Evolutionary conservation across 2,888 invertebrate genomes (phyloP).

Genomic region (Lissonota sp.): DNA sequence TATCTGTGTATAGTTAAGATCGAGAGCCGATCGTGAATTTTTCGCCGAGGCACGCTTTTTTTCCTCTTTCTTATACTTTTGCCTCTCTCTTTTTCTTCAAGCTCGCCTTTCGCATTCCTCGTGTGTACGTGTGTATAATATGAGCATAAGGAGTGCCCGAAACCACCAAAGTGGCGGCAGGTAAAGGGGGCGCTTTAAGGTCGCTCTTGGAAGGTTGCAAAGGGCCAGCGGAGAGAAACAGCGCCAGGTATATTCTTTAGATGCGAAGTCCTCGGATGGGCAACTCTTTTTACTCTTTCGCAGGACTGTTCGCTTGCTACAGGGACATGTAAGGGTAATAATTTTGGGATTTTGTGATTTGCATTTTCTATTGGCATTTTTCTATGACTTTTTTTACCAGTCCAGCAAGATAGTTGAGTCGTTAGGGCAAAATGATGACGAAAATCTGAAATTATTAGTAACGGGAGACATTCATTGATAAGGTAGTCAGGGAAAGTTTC

Average conservation of each 20-base stretch:
- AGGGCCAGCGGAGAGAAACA: conserved; percentile 21
- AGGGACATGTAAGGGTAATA: neutral
- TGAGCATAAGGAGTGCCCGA: conserved; percentile 20
- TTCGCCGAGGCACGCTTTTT: neutral
- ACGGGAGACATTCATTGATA: too few species aligned
- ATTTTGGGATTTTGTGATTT: too few species aligned
- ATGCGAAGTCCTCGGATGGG: conserved; percentile 29
- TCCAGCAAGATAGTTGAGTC: too few species aligned
- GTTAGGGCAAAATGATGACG: too few species aligned
- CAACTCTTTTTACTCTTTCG: conserved; percentile 6
- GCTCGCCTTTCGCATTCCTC: conserved; percentile 23
- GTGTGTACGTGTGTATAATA: neutral
- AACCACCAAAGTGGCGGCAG: conserved; percentile 63
- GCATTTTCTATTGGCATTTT: too few species aligned
- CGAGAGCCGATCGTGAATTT: conserved; percentile 7
- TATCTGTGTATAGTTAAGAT: neutral
- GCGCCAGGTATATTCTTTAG: conserved; percentile 41
- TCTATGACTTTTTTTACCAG: too few species aligned
- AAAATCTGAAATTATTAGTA: too few species aligned
- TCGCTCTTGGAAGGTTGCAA: conserved; percentile 56
- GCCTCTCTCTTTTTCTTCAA: conserved; percentile 1
- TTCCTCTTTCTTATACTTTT: conserved; percentile 18
- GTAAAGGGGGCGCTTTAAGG: conserved; percentile 43
- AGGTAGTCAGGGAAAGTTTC: too few species aligned
- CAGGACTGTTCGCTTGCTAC: neutral